Conservation (phyloP, 2,113 vertebrate genomes). For the Ageneiosus marmoratus region DNA sequence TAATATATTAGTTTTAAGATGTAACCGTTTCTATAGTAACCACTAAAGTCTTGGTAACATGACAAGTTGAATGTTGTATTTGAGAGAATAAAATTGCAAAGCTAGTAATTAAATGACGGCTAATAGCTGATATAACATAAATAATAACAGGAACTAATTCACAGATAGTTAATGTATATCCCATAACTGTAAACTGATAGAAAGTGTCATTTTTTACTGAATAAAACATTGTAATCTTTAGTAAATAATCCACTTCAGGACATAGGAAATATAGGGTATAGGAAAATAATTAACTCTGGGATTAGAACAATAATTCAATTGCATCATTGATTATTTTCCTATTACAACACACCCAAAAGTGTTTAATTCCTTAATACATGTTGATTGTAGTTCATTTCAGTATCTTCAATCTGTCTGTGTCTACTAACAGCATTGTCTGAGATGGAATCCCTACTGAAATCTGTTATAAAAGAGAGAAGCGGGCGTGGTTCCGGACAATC, state of each 20-base stretch:
- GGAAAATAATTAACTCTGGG: background rate
- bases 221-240: background rate
- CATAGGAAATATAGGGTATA: background rate
- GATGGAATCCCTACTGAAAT: conserved; percentile 86
- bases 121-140: background rate
- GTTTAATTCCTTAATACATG: background rate
- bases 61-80: background rate
- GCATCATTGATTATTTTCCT: background rate
- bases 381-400: background rate
- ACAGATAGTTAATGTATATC: no score
- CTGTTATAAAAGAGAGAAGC: conserved; percentile 82
- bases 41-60: background rate
- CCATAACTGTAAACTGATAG: background rate
- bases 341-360: background rate
- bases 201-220: background rate
- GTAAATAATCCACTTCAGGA: background rate
- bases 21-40: background rate
- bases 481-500: conserved; percentile 70
- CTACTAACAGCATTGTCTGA: conserved; percentile 79
- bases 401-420: conserved; percentile 61
- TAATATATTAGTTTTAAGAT: no score
- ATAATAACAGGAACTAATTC: background rate
- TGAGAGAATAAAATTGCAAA: no score
- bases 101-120: background rate
- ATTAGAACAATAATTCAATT: background rate